These are phyloP conservation scores for Zaprionus davidi DNA, from an alignment of 1,140 invertebrate genomes.

Conservation along the genomic window DNA sequence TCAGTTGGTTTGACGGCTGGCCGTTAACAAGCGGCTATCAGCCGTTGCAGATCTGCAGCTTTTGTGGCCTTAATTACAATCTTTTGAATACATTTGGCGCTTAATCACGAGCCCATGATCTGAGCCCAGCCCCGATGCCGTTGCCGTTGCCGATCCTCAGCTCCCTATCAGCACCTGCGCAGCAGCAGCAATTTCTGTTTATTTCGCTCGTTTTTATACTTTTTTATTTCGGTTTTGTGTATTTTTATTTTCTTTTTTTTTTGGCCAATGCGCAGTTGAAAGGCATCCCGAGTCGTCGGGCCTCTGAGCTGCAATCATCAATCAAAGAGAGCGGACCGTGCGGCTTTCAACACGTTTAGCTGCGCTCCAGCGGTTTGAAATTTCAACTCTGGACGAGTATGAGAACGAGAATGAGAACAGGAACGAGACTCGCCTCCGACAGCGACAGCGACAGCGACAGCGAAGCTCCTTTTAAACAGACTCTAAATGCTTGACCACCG, in stretches of 20 bases:
- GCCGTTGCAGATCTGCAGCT: constrained; percentile 75
- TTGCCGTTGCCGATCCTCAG: constrained; percentile 11
- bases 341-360: constrained; percentile 79
- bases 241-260: constrained; percentile 26
- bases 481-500: constrained; percentile 74
- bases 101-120: constrained; percentile 79
- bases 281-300: constrained; percentile 52
- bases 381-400: constrained; percentile 52
- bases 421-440: neutral
- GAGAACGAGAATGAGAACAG: neutral
- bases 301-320: constrained; percentile 74
- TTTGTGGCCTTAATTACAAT: constrained; percentile 83
- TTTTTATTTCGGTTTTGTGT: constrained; percentile 7
- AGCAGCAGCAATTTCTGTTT: constrained; percentile 57
- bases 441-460: neutral
- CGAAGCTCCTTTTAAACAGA: constrained; percentile 45
- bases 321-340: constrained; percentile 61
- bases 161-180: constrained; percentile 47
- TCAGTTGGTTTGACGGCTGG: constrained; percentile 26
- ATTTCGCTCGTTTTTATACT: constrained; percentile 15
- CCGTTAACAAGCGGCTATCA: constrained; percentile 78
- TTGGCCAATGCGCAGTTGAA: constrained; percentile 60
- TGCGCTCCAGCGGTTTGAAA: constrained; percentile 71
- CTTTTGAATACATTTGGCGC: constrained; percentile 83
- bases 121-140: constrained; percentile 27